Evolutionary conservation across 2,888 invertebrate genomes (phyloP).

Genomic region (Crossocerus cetratus): DNA sequence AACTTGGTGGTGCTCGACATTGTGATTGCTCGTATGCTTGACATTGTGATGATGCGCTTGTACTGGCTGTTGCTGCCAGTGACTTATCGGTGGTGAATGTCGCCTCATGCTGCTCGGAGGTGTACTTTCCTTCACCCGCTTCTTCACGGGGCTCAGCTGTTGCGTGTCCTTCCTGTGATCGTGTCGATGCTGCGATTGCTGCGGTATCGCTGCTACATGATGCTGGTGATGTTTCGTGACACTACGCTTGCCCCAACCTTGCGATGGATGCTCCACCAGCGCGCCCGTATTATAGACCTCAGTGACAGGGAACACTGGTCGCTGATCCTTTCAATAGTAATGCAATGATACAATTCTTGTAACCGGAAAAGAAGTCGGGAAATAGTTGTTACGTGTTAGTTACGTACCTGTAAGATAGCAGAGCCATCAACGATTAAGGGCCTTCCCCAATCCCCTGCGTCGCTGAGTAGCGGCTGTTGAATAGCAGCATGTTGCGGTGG

Average conservation of each 20-base stretch:
- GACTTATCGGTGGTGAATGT: constrained; percentile 75
- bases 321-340: constrained; percentile 77
- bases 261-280: constrained; percentile 78
- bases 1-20: constrained; percentile 73
- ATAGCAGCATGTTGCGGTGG: constrained; percentile 81
- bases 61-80: constrained; percentile 73
- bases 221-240: constrained; percentile 81
- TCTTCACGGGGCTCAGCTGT: constrained; percentile 97
- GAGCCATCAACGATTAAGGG: constrained; percentile 88
- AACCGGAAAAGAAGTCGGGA: neutral
- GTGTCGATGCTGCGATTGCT: constrained; percentile 80
- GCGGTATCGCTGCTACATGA: constrained; percentile 79
- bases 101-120: constrained; percentile 82
- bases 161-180: constrained; percentile 90
- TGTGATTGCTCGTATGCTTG: constrained; percentile 61
- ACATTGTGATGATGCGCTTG: constrained; percentile 66
- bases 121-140: constrained; percentile 96
- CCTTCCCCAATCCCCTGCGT: constrained; percentile 84
- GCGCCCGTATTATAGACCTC: constrained; percentile 80
- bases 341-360: neutral
- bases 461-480: constrained; percentile 81
- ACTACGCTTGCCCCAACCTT: constrained; percentile 77
- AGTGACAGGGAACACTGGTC: constrained; percentile 81
- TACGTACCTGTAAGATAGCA: constrained; percentile 82
- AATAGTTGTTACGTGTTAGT: constrained; percentile 7